Evolutionary conservation across 2,888 invertebrate species (phyloP).

Genomic region (Clostera curtula): DNA sequence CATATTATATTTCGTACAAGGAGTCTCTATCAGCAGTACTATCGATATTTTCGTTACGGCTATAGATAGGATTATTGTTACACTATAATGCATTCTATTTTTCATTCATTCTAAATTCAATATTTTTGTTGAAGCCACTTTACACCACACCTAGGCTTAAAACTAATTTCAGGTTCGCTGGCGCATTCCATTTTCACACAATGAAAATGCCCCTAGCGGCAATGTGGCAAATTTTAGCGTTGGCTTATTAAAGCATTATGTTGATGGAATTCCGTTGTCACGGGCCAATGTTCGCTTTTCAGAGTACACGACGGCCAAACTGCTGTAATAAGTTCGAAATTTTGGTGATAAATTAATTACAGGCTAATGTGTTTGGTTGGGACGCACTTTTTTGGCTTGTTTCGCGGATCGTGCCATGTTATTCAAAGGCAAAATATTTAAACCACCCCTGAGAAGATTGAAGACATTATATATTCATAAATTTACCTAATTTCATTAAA

Average conservation of each 20-base stretch:
- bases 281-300: conserved; percentile 22
- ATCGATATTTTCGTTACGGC: no score
- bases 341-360: conserved; percentile 16
- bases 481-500: no score
- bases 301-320: conserved; percentile 1
- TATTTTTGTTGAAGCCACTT: background rate
- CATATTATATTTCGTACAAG: no score
- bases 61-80: no score
- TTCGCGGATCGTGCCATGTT: no score
- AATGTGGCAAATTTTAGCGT: conserved; percentile 41
- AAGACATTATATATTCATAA: no score
- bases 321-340: conserved; percentile 12
- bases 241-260: conserved; percentile 53
- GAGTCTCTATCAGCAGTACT: no score
- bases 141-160: background rate
- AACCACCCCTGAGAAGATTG: no score
- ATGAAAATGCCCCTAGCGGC: conserved; percentile 41
- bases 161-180: background rate
- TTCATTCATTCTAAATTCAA: background rate
- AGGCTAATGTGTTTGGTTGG: conserved; percentile 9
- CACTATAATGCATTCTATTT: no score
- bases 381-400: no score
- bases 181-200: conserved; percentile 32
- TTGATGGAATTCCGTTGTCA: conserved; percentile 59
- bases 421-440: no score